phyloP scores from a whole-genome alignment of 2,113 vertebrate genomes.

The Phrynocephalus versicolor region DNA sequence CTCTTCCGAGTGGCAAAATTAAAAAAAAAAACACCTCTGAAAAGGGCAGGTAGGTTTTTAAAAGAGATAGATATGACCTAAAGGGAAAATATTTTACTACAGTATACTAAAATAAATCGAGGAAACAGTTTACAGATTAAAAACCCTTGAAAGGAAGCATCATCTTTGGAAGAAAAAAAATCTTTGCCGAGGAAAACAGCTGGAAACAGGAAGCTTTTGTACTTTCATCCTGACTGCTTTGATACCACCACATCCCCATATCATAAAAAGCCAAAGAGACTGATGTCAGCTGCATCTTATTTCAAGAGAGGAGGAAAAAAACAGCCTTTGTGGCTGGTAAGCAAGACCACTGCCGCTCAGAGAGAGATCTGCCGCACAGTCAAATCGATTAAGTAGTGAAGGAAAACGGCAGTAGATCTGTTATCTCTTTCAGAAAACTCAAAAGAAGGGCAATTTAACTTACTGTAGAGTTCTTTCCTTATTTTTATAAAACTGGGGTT shows the following conservation, averaged over 20 bases:
- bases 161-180: slow-evolving; percentile 59
- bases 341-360: not conserved
- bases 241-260: slow-evolving; percentile 60
- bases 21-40: slow-evolving; percentile 35
- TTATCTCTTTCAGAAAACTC: not conserved
- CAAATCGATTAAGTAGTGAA: slow-evolving; percentile 4
- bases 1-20: slow-evolving; percentile 63
- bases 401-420: not conserved
- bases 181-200: slow-evolving; percentile 72
- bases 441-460: not conserved
- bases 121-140: slow-evolving; percentile 75
- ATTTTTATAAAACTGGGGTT: not conserved
- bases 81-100: slow-evolving; percentile 74
- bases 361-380: accelerated
- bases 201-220: slow-evolving; percentile 75
- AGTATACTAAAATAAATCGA: slow-evolving; percentile 71
- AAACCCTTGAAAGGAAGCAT: slow-evolving; percentile 73
- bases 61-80: slow-evolving; percentile 70
- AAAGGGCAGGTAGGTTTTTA: slow-evolving; percentile 71
- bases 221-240: slow-evolving; percentile 75
- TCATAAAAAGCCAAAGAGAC: slow-evolving; percentile 65
- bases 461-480: not conserved
- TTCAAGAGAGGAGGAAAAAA: slow-evolving; percentile 27
- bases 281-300: slow-evolving; percentile 59
- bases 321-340: slow-evolving; percentile 16